phyloP scores from a whole-genome alignment of 2,113 vertebrate genomes.

The Microcebus jonahi region DNA sequence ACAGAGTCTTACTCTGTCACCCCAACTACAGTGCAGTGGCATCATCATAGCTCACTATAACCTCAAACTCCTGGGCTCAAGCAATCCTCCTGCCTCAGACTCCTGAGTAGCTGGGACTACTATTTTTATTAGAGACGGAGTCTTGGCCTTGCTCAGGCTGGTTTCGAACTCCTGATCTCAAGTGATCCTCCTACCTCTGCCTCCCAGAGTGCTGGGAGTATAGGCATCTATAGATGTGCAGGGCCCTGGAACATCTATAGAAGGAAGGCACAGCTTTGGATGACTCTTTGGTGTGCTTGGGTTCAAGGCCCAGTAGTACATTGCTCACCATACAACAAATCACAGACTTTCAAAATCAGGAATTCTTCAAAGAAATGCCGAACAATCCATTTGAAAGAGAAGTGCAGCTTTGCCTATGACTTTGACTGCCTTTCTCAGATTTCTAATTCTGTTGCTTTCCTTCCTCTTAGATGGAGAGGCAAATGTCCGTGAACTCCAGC shows the following conservation, averaged over 20 bases:
- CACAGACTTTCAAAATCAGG: slow-evolving; percentile 36
- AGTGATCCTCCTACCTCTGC: too few relatives aligned
- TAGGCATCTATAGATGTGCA: too few relatives aligned
- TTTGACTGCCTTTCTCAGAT: neutral
- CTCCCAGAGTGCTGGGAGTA: too few relatives aligned
- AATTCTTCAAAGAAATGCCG: slow-evolving; percentile 72
- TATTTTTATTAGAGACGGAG: too few relatives aligned
- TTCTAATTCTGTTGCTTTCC: slow-evolving; percentile 62
- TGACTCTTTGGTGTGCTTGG: slow-evolving; percentile 72
- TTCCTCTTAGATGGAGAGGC: slow-evolving; percentile 95
- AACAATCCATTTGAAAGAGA: slow-evolving; percentile 57
- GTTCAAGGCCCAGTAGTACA: slow-evolving; percentile 49
- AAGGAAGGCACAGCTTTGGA: neutral
- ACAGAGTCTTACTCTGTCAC: too few relatives aligned
- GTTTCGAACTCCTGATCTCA: too few relatives aligned
- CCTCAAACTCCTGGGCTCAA: too few relatives aligned
- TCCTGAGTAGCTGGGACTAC: too few relatives aligned
- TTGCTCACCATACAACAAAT: slow-evolving; percentile 60
- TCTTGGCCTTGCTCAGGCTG: too few relatives aligned
- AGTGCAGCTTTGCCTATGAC: neutral
- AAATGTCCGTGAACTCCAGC: slow-evolving; percentile 99
- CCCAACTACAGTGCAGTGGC: too few relatives aligned
- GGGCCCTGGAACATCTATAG: slow-evolving; percentile 50
- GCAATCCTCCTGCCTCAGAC: too few relatives aligned
- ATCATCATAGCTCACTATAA: too few relatives aligned